Percentiles rank a stretch among this genome's conserved stretches.
Conservation (phyloP, 1,140 invertebrate genomes). For the Cydia fagiglandana region DNA sequence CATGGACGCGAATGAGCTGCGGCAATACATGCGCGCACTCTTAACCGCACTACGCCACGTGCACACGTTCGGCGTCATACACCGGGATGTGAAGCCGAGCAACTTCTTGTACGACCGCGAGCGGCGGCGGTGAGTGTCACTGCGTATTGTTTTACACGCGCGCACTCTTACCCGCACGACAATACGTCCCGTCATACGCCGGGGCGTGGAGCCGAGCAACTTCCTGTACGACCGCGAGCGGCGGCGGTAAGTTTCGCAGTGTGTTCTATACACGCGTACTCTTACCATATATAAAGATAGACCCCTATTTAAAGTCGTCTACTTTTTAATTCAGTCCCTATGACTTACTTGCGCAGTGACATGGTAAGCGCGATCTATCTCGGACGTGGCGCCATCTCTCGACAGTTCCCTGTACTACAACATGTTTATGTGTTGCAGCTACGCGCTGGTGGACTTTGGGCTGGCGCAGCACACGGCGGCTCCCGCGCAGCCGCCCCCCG, state of each 20-base stretch:
- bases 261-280: slow-evolving; percentile 88
- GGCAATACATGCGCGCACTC: slow-evolving; percentile 90
- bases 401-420: no score
- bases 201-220: slow-evolving; percentile 95
- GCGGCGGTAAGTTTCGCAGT: slow-evolving; percentile 79
- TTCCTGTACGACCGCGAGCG: slow-evolving; percentile 90
- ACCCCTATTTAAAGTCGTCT: no score
- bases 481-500: slow-evolving; percentile 40
- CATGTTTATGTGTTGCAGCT: slow-evolving; percentile 70
- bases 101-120: slow-evolving; percentile 93
- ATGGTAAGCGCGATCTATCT: no score
- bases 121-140: slow-evolving; percentile 81
- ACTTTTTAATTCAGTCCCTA: slow-evolving; percentile 57
- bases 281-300: slow-evolving; percentile 71
- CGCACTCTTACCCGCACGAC: slow-evolving; percentile 88
- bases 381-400: no score
- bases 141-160: slow-evolving; percentile 83
- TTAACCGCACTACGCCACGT: slow-evolving; percentile 88
- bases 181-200: slow-evolving; percentile 91
- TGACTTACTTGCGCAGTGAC: no score
- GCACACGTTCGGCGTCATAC: slow-evolving; percentile 92
- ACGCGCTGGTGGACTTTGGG: slow-evolving; percentile 93
- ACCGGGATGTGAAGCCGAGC: slow-evolving; percentile 95
- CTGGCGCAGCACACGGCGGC: slow-evolving; percentile 83
- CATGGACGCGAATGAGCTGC: slow-evolving; percentile 86